Base-by-base conservation (phyloP, 30 jellyfish, hydroid and myxozoan genomes). In the Pelagia noctiluca region DNA sequence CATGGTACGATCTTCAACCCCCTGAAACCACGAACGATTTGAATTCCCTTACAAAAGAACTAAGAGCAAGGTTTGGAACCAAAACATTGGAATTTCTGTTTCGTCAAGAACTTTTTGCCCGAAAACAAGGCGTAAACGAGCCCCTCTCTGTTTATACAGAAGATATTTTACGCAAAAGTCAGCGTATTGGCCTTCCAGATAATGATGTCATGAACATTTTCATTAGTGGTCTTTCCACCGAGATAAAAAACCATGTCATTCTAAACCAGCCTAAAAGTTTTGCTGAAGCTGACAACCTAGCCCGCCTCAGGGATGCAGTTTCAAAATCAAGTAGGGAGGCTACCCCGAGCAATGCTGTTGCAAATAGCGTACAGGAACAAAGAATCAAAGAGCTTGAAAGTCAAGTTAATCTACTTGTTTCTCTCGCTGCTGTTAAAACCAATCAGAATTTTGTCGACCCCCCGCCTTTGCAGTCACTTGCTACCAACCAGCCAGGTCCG, bases 151-250 rank as follows among this genome's bases (percentile, higher is more conserved):
- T 31, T 0, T 61, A 54, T 28, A 75, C 75, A 1, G 79, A 22
- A 35, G 89, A 78, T 42, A 47, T 54, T 1, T 50, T 60, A 34
- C 60, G 48, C 33, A 60, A 38, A 78, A 32, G 80, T 61, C 71
- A 78, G 47, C 87, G 76, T 12, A 23, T 78, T 8, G 54, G 35
- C 19, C 52, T 78, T 18, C 19, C 79, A 5, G 89, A 78, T 54
- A 78, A 60, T 11, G 89, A 78, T 22, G 1, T 54, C n/a, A 78
- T 78, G 89, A 78, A 78, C 42, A 48, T 63, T 25, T 78, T 53
- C 31, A 78, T 78, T 24, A 57, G 37, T 35, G 89, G 89, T 12
- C 24, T 61, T 22, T 4, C 24, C 2, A 10, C 37, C 2, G 84
- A 36, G 19, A 38, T 71, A 1, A 71, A 71, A 71, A 71, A 21